A percentile compares a stretch with the other conserved stretches of the same genome.
These are phyloP conservation scores for Caloenas nicobarica DNA, from an alignment of 2,113 vertebrate species.

Conservation along the genomic window DNA sequence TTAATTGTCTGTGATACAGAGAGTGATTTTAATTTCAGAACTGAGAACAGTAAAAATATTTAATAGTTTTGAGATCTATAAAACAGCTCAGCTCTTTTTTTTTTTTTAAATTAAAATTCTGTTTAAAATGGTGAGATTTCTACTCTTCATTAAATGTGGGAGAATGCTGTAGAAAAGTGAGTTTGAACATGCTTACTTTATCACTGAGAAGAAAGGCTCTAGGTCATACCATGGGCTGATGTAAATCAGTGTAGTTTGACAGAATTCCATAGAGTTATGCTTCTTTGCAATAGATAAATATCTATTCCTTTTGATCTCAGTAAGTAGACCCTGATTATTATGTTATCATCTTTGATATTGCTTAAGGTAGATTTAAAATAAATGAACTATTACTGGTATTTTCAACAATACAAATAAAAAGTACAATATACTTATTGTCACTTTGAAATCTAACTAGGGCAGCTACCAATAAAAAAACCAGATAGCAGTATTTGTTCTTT, in stretches of 20 bases:
- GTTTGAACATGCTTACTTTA: not conserved
- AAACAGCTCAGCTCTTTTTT: not conserved
- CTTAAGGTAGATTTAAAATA: not conserved
- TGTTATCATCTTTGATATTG: not conserved
- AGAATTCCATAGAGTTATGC: not conserved
- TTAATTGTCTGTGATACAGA: not conserved
- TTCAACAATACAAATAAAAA: not conserved
- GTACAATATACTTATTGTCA: not conserved
- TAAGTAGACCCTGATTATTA: not conserved
- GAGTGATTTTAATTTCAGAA: not conserved
- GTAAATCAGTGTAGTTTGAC: not conserved
- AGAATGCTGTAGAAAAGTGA: not conserved
- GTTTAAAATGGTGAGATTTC: not conserved
- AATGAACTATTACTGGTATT: not conserved
- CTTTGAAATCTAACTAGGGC: not conserved
- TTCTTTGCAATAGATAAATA: not conserved
- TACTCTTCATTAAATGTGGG: not conserved
- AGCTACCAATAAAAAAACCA: not conserved
- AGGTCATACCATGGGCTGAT: not conserved
- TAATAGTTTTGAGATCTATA: not conserved
- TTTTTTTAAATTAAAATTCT: not conserved
- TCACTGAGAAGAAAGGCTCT: not conserved
- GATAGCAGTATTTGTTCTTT: not conserved
- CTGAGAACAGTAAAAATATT: not conserved
- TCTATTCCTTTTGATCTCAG: not conserved